Percentiles rank a stretch among this genome's conserved stretches.
Evolutionary conservation across 2,888 invertebrate species (phyloP).

Genomic region (Antheraea yamamai): DNA sequence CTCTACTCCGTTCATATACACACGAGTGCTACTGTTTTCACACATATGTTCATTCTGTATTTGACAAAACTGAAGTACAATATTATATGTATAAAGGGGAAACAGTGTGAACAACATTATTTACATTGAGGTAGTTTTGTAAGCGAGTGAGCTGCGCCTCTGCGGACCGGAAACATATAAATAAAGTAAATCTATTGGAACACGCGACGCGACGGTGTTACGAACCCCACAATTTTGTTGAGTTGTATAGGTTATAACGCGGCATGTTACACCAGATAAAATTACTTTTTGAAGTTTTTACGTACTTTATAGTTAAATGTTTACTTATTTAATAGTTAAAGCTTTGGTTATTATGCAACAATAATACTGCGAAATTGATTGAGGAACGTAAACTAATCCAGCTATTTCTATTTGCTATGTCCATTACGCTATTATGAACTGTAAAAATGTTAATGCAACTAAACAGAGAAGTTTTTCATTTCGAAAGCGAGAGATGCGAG

Average conservation of each 20-base stretch:
- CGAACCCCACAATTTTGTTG: neutral
- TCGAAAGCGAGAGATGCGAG: no score
- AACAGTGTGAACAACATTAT: neutral
- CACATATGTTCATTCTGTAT: neutral
- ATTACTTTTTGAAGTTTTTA: neutral
- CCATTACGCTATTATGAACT: no score
- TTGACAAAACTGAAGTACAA: neutral
- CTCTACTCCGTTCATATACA: neutral
- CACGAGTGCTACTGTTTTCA: neutral
- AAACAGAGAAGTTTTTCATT: no score
- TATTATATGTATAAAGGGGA: neutral
- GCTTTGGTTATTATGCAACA: no score
- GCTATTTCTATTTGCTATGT: no score
- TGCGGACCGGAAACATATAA: neutral
- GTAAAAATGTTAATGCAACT: no score
- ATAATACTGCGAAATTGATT: no score
- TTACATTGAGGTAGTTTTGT: neutral
- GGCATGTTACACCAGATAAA: neutral
- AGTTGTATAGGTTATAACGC: neutral
- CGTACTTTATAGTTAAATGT: no score
- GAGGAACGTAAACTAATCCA: no score
- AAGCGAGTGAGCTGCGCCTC: neutral
- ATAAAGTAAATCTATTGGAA: neutral
- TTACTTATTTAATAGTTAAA: no score
- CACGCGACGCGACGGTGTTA: neutral